Conservation (phyloP, 2,113 vertebrate genomes). For the Pomatorhinus ruficollis region DNA sequence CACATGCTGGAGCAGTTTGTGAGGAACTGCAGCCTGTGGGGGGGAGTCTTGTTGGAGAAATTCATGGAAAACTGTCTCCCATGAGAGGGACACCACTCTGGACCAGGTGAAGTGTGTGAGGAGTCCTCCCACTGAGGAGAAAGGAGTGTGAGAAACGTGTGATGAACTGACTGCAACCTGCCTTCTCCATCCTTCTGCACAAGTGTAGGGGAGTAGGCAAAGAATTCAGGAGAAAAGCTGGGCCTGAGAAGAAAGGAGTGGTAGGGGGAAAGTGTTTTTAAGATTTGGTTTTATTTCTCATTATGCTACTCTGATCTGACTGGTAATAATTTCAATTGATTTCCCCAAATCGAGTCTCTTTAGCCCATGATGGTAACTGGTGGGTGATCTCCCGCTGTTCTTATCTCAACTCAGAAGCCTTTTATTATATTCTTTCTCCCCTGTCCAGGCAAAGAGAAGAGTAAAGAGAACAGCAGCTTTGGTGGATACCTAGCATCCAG, state of each 20-base stretch:
- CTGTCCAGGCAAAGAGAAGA: background rate
- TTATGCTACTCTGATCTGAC: background rate
- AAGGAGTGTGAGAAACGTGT: rapidly evolving
- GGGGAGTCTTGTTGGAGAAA: background rate
- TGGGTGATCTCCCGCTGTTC: background rate
- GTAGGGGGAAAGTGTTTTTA: background rate
- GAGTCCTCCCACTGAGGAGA: background rate
- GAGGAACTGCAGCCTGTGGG: background rate
- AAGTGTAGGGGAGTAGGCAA: background rate
- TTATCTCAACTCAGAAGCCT: background rate
- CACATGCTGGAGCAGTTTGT: background rate
- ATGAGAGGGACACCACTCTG: background rate
- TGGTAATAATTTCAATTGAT: background rate
- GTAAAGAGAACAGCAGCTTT: background rate
- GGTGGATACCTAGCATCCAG: background rate
- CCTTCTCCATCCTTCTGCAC: background rate
- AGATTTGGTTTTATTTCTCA: background rate
- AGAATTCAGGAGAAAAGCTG: background rate
- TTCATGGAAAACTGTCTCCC: background rate
- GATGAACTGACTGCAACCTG: background rate
- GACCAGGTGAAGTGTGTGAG: background rate
- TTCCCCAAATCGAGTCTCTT: background rate
- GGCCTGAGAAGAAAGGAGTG: background rate
- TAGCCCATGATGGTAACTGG: background rate
- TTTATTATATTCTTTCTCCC: background rate